Conservation (phyloP, 2,888 invertebrate genomes). For the Drosophila melanocephala region DNA sequence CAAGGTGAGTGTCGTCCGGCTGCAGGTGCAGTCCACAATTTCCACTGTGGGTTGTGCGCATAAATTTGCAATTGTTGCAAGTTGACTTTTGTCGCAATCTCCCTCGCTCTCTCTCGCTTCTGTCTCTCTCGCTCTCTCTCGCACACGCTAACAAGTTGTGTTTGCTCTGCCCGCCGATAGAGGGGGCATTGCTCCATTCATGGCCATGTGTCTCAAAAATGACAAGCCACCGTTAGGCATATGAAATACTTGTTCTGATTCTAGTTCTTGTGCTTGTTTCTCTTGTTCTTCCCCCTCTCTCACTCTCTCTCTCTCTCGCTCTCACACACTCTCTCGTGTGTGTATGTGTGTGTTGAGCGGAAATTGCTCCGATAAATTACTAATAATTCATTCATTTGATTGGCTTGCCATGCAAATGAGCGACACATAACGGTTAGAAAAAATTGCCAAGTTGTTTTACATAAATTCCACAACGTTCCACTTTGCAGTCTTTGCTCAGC, state of each 20-base stretch:
- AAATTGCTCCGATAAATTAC: slow-evolving; percentile 78
- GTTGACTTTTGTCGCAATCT: not conserved
- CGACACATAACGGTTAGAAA: slow-evolving; percentile 42
- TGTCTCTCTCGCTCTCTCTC: not conserved
- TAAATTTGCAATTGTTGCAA: slow-evolving; percentile 6
- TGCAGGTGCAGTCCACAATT: slow-evolving; percentile 1
- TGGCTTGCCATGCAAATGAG: slow-evolving; percentile 52
- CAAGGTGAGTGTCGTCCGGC: slow-evolving; percentile 85
- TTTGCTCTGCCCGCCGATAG: not conserved
- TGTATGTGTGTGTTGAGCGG: slow-evolving; percentile 55
- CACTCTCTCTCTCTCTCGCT: not conserved
- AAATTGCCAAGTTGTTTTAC: slow-evolving; percentile 7
- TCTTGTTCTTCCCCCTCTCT: not conserved
- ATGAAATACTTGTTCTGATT: slow-evolving; percentile 46
- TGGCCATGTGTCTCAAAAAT: slow-evolving; percentile 56
- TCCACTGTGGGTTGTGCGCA: not conserved
- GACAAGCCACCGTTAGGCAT: slow-evolving; percentile 69
- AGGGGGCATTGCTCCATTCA: slow-evolving; percentile 20
- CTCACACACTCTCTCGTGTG: not conserved
- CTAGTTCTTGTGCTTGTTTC: slow-evolving; percentile 5
- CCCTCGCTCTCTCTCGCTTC: no score
- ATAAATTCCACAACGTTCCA: slow-evolving; percentile 23
- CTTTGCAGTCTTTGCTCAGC: not conserved
- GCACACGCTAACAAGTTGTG: not conserved
- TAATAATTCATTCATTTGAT: slow-evolving; percentile 68